Evolutionary conservation across 1,140 invertebrate genomes (phyloP).

Genomic region (Trinorchestia longiramus): DNA sequence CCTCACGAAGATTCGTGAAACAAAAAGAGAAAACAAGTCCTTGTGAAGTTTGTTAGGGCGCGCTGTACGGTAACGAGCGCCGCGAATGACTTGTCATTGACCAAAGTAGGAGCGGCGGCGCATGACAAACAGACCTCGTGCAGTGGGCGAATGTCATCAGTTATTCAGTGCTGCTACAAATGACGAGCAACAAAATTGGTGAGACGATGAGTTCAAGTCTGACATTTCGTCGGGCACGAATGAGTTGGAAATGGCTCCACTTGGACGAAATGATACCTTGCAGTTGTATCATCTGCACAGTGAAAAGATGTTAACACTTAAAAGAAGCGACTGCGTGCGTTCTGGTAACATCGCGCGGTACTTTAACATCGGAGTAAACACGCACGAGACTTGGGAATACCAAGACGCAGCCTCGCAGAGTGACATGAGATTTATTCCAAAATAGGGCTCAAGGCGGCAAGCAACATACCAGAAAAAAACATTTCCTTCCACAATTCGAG

Average conservation of each 20-base stretch:
- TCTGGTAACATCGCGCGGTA: neutral
- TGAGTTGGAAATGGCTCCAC: slow-evolving; percentile 11
- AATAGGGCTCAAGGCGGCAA: no score
- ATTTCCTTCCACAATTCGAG: no score
- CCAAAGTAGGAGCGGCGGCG: neutral
- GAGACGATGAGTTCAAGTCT: slow-evolving; percentile 6
- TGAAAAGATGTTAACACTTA: neutral
- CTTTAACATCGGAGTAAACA: neutral
- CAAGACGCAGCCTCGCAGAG: no score
- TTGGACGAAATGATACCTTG: neutral
- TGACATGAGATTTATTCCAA: no score
- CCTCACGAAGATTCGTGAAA: neutral
- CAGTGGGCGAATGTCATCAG: neutral
- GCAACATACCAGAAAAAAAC: no score
- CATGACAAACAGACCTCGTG: neutral
- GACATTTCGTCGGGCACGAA: neutral
- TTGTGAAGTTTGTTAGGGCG: neutral
- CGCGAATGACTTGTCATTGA: neutral
- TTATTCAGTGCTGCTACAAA: neutral
- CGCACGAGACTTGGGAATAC: no score
- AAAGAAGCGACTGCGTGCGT: neutral
- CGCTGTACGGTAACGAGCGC: neutral
- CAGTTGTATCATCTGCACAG: neutral
- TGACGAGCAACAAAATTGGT: neutral
- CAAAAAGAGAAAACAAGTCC: neutral